phyloP scores from a whole-genome alignment of 2,113 vertebrate species.

The Spilogale gracilis region DNA sequence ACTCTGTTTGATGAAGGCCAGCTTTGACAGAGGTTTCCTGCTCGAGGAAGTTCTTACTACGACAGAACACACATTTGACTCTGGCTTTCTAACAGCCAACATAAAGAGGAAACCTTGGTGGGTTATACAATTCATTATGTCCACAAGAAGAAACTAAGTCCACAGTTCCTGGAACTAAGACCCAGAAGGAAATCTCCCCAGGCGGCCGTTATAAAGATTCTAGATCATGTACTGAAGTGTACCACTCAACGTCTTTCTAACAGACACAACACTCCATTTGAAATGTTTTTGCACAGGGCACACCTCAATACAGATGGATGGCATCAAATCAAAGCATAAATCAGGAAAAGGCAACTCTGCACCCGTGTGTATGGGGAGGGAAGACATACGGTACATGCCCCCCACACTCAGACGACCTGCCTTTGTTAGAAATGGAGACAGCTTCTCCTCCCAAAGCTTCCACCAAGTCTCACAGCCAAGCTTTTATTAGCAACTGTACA shows the following conservation, averaged over 20 bases:
- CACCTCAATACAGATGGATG: not conserved
- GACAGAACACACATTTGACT: not conserved
- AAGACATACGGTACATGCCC: fast-evolving
- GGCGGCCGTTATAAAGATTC: not conserved
- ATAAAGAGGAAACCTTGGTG: not conserved
- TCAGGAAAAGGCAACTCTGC: not conserved
- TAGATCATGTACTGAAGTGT: not conserved
- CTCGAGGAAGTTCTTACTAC: not conserved
- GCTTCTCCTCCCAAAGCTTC: not conserved
- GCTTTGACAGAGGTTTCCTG: not conserved
- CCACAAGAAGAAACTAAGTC: not conserved
- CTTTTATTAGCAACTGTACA: not conserved
- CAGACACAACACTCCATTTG: not conserved
- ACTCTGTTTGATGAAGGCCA: not conserved
- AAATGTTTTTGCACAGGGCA: not conserved
- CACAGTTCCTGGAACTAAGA: not conserved
- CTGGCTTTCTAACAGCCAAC: not conserved
- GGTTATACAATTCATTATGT: not conserved
- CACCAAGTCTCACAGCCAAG: not conserved
- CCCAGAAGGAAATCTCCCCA: not conserved
- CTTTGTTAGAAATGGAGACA: not conserved
- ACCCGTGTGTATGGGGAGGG: not conserved
- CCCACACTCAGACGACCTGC: not conserved
- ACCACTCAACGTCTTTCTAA: not conserved
- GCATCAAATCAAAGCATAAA: not conserved